phyloP scores from a whole-genome alignment of 2,888 invertebrate genomes.

The Cancer borealis region DNA sequence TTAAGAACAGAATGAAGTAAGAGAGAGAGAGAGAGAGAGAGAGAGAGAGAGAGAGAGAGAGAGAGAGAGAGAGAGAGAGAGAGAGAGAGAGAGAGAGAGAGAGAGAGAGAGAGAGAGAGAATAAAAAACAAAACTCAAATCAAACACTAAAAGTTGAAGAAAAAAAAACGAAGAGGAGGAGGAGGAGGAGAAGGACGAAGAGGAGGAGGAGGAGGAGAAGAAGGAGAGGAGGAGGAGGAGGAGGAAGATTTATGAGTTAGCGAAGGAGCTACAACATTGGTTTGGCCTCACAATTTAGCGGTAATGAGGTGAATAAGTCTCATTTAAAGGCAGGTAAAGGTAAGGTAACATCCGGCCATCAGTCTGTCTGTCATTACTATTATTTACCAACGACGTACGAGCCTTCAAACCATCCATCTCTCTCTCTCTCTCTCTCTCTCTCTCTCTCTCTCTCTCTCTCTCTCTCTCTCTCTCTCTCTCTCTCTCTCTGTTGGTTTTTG shows the following conservation, averaged over 20 bases:
- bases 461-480: background rate
- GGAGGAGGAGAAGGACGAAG: background rate
- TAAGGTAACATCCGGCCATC: background rate
- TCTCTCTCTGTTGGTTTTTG: background rate
- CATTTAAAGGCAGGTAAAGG: background rate
- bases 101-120: conserved; percentile 11
- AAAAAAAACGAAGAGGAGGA: background rate
- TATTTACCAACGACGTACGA: background rate
- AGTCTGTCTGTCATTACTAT: background rate
- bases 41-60: conserved; percentile 18
- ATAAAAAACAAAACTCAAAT: background rate
- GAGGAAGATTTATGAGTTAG: conserved; percentile 27
- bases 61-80: conserved; percentile 21
- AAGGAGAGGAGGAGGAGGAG: background rate
- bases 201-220: background rate
- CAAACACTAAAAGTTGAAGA: background rate
- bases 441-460: conserved; percentile 34
- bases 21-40: conserved; percentile 32
- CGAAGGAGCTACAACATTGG: conserved; percentile 22
- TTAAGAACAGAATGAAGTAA: background rate
- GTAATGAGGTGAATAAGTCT: background rate
- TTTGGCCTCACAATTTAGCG: conserved; percentile 5
- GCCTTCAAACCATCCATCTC: background rate
- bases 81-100: background rate
- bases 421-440: conserved; percentile 40